Evolutionary conservation across 2,113 vertebrate genomes (phyloP), one percentile per base, ranked within the genome.

Genomic region (Chaetura pelagica): DNA sequence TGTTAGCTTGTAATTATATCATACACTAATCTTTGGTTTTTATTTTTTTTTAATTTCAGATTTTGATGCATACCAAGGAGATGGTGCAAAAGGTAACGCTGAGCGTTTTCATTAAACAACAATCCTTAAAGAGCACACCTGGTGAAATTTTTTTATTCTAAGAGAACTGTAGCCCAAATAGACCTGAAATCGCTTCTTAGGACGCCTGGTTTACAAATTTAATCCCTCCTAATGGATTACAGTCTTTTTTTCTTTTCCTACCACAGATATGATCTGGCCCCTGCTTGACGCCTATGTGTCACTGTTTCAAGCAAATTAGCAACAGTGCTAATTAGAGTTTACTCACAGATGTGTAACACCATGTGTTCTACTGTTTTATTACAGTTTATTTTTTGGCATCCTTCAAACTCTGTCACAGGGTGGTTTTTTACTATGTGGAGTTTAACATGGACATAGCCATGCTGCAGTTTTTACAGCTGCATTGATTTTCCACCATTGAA

Each of bases 11-110:
- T 97, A 96, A 96, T 97, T 97, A 87, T 96, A 81, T 96, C 91
- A 96, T 95, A 89, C 38, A 7, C 95, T 97, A 97, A 98, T 97
- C 67, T 96, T 96, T 84, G 64, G 74, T 96, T 96, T 80, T 85
- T 48, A 48, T 52, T 55, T 90, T 93, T 96, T 94, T 95, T 94
- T 74, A 64, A 73, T 97, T 95, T 95, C 97, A 99, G 99, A 99
- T 99, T 98, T 98, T 99, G 97, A 99, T 99, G 98, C 99, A 99
- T 97, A 99, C 99, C 34, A 99, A 99, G 97, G 99, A 99, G 98
- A 97, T 99, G 99, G 99, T 99, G 84, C 99, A 99, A 98, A 99
- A 99, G 99, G 99, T 99, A 98, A 97, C 95, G 94, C 80, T 96
- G 92, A 96, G 69, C 92, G 85, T 97, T 97, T 97, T 96, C 82